Evolutionary conservation across 1,140 invertebrate genomes (phyloP), one percentile per base, ranked within the genome.

Genomic region (Saccostrea echinata): DNA sequence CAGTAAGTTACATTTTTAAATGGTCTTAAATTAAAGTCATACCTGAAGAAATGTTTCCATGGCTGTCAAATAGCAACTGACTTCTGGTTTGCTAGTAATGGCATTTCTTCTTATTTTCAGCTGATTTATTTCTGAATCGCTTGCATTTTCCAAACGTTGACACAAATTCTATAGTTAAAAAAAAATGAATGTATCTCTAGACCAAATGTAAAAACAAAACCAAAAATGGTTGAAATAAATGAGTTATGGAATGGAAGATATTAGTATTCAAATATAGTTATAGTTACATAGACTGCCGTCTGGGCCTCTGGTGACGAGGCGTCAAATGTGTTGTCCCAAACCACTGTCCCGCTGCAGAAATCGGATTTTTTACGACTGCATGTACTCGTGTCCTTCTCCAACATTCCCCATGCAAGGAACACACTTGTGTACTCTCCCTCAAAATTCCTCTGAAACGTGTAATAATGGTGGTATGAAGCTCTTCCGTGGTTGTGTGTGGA

Each of bases 11-110:
- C 35, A 43, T 43, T 43, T 43, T 3, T 3, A 43, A 4, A 43
- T 43, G n/a, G n/a, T n/a, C n/a, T n/a, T n/a, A n/a, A n/a, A n/a
- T 43, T 43, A 43, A 43, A 43, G 9, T 43, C 43, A 53, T 91
- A 93, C 92, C 90, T 91, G 21, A 4, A 91, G 81, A 87, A 90
- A 93, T 61, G 53, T 82, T 24, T 92, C 76, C 68, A 92, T 85
- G n/a, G 89, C 82, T 18, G 88, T 80, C 43, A 91, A 85, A 85
- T 92, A 93, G 82, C 92, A 93, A 57, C 86, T 13, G 13, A 93
- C 89, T 83, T 91, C 89, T 0, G 88, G 86, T 71, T 91, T 71
- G 1, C 88, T 88, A 4, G 88, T 90, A 18, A 88, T 30, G 0
- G 84, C 2, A 85, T 92, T 85, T 55, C 88, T 76, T 43, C 85